Base-by-base conservation (phyloP, 2,888 invertebrate species). In the Cryptocephalus moraei region DNA sequence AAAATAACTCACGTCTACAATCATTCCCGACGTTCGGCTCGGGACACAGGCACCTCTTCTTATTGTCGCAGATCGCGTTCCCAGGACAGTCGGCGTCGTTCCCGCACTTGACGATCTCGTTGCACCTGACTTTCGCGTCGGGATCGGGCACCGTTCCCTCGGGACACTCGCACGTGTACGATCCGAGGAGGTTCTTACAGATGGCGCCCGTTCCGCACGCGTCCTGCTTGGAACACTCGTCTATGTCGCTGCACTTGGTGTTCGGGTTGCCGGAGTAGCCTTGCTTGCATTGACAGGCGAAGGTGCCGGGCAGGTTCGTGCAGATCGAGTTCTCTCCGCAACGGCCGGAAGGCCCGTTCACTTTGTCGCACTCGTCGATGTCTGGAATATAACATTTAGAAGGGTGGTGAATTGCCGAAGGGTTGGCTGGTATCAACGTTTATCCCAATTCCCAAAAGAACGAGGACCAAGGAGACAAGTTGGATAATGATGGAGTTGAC, bases 21-120 rank as follows among this genome's bases (percentile, higher is more conserved):
- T 91, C 90, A 60, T 91, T 89, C 58, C 92, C 93, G 57, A 90
- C 76, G 65, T 92, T 92, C 0, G 93, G 93, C 62, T 90, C 90
- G 2, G 91, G 92, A 61, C 93, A 93, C 34, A 90, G 68, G 65
- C 93, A 93, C 60, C 86, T 79, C 49, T 82, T 80, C 53, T 82
- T 80, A 8, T 74, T 65, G 63, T 91, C 87, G 63, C 93, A 93
- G 55, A 91, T 74, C 6, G 91, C 84, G 73, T 93, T 92, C 59
- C 92, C 92, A 31, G 91, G 91, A 69, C 93, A 93, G 54, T 91
- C 86, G 44, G 77, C 77, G 62, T 88, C 83, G 1, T 66, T 69
- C 53, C 78, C 76, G 62, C 93, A 93, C 32, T 81, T 84, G 9
- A 91, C 82, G 55, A 91, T 82, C 62, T 86, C 87, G 41, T 86